Conservation (phyloP, 2,797 vertebrate species). For the Agapornis canus region DNA sequence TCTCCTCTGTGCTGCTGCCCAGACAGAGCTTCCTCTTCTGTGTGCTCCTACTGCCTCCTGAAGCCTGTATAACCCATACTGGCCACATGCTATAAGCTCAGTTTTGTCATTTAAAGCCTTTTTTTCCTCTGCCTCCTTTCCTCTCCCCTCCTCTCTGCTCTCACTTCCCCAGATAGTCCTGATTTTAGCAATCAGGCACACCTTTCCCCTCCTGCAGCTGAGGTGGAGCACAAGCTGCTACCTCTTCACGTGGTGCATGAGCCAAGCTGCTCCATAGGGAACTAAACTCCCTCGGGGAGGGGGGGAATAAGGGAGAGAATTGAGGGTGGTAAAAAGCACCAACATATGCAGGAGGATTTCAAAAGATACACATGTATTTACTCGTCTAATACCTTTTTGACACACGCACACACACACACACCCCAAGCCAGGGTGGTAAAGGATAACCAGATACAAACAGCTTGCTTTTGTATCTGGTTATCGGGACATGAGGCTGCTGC, state of each 20-base stretch:
- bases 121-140: not conserved
- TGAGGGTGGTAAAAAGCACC: not conserved
- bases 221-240: not conserved
- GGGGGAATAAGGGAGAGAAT: too few species aligned
- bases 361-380: not conserved
- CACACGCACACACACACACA: too few species aligned
- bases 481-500: not conserved
- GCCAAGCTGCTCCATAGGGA: not conserved
- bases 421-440: not conserved
- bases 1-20: not conserved
- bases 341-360: not conserved
- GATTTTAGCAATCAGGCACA: not conserved
- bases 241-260: not conserved
- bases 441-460: not conserved
- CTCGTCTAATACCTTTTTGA: accelerated
- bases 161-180: not conserved
- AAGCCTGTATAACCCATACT: not conserved
- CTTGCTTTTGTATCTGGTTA: too few species aligned
- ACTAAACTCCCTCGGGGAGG: not conserved
- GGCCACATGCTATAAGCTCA: not conserved
- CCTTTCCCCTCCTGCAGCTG: not conserved
- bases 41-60: not conserved
- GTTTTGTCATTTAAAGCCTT: not conserved
- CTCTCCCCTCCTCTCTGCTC: not conserved
- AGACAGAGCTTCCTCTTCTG: not conserved